Evolutionary conservation across 2,888 invertebrate species (phyloP).

Genomic region (Eupithecia pulchellata): DNA sequence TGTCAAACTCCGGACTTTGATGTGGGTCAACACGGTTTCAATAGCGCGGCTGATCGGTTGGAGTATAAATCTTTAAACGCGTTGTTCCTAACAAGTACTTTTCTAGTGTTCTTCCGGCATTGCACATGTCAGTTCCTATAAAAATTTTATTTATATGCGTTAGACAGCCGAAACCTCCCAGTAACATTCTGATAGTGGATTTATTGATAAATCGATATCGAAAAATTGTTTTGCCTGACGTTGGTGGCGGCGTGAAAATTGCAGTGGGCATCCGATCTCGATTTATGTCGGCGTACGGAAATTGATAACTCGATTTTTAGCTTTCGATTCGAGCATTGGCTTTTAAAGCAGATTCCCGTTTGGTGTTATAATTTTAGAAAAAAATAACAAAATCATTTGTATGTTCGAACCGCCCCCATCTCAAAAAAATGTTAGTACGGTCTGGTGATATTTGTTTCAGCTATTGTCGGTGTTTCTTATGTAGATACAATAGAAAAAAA

Average conservation of each 20-base stretch:
- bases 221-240: constrained; percentile 40
- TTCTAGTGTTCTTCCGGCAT: not conserved
- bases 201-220: constrained; percentile 49
- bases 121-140: not conserved
- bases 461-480: no score
- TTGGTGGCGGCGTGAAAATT: constrained; percentile 36
- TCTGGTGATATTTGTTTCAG: no score
- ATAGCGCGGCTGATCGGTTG: constrained; percentile 58
- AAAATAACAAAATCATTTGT: no score
- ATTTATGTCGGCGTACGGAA: constrained; percentile 41
- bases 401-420: no score
- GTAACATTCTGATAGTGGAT: constrained; percentile 43
- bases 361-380: not conserved
- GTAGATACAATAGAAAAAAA: no score
- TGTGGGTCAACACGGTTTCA: constrained; percentile 73
- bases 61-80: constrained; percentile 55
- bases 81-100: not conserved
- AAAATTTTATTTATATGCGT: not conserved
- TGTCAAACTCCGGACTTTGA: constrained; percentile 72
- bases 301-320: constrained; percentile 38
- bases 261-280: constrained; percentile 37
- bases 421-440: no score
- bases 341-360: not conserved
- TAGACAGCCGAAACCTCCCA: not conserved
- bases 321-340: constrained; percentile 27